A percentile compares a stretch with the other conserved stretches of the same genome.
Evolutionary conservation across 2,113 vertebrate species (phyloP).

Genomic region (Muntiacus muntjak): DNA sequence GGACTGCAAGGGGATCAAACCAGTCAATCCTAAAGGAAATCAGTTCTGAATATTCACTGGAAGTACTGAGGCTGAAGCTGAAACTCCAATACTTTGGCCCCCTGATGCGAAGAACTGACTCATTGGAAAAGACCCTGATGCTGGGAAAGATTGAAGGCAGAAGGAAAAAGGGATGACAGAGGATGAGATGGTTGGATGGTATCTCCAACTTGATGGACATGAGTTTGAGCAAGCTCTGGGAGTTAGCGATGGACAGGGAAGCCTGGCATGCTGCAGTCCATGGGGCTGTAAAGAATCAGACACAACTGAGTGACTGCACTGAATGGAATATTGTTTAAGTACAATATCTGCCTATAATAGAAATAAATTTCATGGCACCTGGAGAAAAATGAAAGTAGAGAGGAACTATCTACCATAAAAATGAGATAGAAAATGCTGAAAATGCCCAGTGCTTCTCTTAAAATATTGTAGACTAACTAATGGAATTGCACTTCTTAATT

Average conservation of each 20-base stretch:
- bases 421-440: neutral
- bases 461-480: constrained; percentile 35
- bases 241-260: neutral
- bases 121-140: neutral
- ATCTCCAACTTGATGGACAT: neutral
- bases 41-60: neutral
- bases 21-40: neutral
- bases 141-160: neutral
- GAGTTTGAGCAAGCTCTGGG: neutral
- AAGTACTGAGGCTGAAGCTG: neutral
- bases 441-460: neutral
- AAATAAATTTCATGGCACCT: neutral
- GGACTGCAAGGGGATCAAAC: neutral
- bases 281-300: neutral
- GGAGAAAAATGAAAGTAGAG: neutral
- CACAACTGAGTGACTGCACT: neutral
- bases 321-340: neutral
- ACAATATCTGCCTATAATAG: neutral
- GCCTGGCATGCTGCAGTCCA: neutral
- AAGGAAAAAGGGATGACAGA: neutral
- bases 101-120: neutral
- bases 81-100: neutral
- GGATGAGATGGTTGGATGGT: neutral
- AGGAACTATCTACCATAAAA: neutral
- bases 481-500: constrained; percentile 3